phyloP scores from a whole-genome alignment of 2,888 invertebrate genomes.

The Lysandra bellargus region DNA sequence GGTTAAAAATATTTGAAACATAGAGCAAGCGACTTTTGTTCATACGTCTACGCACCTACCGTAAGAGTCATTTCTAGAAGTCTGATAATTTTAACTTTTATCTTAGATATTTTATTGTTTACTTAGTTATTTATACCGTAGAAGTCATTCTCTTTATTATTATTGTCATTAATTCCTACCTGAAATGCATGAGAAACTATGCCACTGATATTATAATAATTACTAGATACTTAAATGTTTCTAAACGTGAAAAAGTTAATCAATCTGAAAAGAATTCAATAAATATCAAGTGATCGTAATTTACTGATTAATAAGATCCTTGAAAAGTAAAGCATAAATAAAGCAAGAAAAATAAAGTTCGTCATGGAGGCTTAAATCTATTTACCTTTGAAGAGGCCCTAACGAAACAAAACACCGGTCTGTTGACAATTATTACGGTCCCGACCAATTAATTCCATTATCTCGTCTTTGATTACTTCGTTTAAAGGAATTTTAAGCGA shows the following conservation, averaged over 20 bases:
- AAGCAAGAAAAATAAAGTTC: background rate
- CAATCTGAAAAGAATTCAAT: background rate
- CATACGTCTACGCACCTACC: background rate
- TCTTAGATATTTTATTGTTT: background rate
- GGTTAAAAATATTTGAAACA: background rate
- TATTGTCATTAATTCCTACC: background rate
- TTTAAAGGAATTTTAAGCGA: constrained; percentile 47
- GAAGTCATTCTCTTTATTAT: too few species aligned
- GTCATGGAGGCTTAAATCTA: background rate
- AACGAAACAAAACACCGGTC: background rate
- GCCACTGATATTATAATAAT: too few species aligned
- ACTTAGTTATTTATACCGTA: too few species aligned
- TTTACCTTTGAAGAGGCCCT: constrained; percentile 2
- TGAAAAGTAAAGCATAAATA: background rate
- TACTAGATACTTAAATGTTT: background rate
- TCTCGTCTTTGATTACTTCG: constrained; percentile 57
- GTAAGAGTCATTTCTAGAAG: background rate
- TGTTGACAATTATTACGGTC: constrained; percentile 36
- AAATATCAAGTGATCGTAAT: background rate
- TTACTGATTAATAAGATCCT: background rate
- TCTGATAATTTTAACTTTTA: background rate
- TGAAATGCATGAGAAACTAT: background rate
- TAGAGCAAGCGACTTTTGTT: background rate
- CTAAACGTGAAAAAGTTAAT: background rate
- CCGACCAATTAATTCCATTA: constrained; percentile 60